These are phyloP conservation scores for Artemia sinica DNA, from an alignment of 2,888 invertebrate species.

Conservation along the genomic window DNA sequence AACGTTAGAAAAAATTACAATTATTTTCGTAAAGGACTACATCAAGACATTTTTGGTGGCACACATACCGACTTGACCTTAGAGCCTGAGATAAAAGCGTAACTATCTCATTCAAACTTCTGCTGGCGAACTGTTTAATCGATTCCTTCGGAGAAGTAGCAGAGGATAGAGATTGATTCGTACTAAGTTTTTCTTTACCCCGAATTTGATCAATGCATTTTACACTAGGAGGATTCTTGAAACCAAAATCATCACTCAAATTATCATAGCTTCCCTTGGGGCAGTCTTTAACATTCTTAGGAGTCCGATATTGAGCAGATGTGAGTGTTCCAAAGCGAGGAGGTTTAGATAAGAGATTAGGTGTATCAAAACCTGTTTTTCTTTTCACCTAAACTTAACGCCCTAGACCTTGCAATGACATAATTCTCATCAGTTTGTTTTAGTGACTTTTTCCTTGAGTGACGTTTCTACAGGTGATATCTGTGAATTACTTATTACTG, in stretches of 20 bases:
- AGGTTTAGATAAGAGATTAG: background rate
- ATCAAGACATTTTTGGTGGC: too few relatives aligned
- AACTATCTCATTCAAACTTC: slow-evolving; percentile 1
- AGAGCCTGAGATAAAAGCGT: slow-evolving; percentile 3
- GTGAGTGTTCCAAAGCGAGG: slow-evolving; percentile 2
- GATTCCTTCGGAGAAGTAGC: slow-evolving; percentile 6
- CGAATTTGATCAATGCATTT: background rate
- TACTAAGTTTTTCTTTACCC: background rate
- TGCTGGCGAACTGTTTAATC: background rate
- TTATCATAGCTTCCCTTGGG: background rate
- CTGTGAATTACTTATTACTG: background rate
- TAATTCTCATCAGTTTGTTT: background rate
- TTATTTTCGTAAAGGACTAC: too few relatives aligned
- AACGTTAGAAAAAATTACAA: too few relatives aligned
- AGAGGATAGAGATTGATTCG: background rate
- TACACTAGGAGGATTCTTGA: slow-evolving; percentile 2
- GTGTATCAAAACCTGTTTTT: background rate
- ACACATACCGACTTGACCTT: background rate
- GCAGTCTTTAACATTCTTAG: background rate
- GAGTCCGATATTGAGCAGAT: slow-evolving; percentile 6
- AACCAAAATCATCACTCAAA: slow-evolving; percentile 9
- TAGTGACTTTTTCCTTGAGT: background rate
- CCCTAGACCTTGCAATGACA: slow-evolving; percentile 13
- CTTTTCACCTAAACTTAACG: background rate
- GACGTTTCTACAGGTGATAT: background rate